A percentile compares a stretch with the other conserved stretches of the same genome.
Conservation (phyloP, 2,113 vertebrate genomes). For the Tautogolabrus adspersus region DNA sequence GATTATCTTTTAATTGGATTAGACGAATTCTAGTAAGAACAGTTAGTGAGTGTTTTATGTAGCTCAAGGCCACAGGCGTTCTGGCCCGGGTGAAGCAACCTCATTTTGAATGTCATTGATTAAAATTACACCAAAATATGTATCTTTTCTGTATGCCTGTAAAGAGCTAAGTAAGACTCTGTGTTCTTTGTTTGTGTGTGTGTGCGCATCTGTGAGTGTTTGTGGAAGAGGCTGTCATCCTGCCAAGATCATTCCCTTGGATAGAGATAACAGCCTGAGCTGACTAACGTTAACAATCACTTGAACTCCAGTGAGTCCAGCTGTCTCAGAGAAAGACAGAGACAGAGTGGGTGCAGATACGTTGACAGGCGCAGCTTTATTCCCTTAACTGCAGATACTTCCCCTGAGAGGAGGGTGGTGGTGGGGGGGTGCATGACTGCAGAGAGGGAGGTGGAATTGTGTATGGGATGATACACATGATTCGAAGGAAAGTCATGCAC, state of each 20-base stretch:
- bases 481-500: slow-evolving; percentile 39
- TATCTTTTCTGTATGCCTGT: slow-evolving; percentile 39
- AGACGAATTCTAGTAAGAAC: slow-evolving; percentile 56
- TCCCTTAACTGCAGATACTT: slow-evolving; percentile 53
- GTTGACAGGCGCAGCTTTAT: slow-evolving; percentile 60
- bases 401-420: slow-evolving; percentile 21
- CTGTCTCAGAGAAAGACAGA: slow-evolving; percentile 64
- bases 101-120: slow-evolving; percentile 72
- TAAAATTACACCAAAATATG: slow-evolving; percentile 74
- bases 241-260: slow-evolving; percentile 49
- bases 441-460: slow-evolving; percentile 33
- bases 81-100: slow-evolving; percentile 48
- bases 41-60: slow-evolving; percentile 59
- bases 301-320: slow-evolving; percentile 52
- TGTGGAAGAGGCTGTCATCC: slow-evolving; percentile 48
- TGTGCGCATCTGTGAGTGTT: slow-evolving; percentile 26
- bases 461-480: slow-evolving; percentile 44
- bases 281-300: slow-evolving; percentile 67
- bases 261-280: slow-evolving; percentile 61
- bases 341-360: slow-evolving; percentile 68
- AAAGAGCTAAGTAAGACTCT: slow-evolving; percentile 32
- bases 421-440: slow-evolving; percentile 12
- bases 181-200: slow-evolving; percentile 34
- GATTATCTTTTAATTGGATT: slow-evolving; percentile 73
- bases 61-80: slow-evolving; percentile 57